Percentiles rank a stretch among this genome's conserved stretches.
Conservation (phyloP, 2,113 vertebrate genomes). For the Dasyprocta punctata region DNA sequence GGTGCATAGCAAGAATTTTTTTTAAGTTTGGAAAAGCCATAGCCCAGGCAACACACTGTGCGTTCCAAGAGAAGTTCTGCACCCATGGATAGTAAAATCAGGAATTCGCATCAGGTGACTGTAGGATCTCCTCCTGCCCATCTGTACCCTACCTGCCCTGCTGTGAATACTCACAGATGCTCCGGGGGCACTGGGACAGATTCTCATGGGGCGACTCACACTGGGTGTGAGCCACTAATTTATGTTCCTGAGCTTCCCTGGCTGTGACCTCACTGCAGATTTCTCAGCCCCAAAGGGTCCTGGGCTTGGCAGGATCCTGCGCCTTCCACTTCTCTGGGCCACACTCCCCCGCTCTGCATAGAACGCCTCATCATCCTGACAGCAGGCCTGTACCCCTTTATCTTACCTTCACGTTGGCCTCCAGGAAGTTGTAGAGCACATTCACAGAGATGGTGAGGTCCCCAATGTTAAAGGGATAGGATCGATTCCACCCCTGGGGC, state of each 20-base stretch:
- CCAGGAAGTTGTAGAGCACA: constrained; percentile 96
- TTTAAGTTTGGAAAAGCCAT: not conserved
- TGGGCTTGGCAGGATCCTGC: not conserved
- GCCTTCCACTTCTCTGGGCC: accelerated
- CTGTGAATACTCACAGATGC: not conserved
- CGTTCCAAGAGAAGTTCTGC: too few species aligned
- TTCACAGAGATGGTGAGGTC: constrained; percentile 96
- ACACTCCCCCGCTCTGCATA: accelerated
- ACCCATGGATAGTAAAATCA: not conserved
- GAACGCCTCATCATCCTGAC: not conserved
- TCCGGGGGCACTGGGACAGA: not conserved
- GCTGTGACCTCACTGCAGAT: not conserved
- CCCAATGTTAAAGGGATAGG: constrained; percentile 95
- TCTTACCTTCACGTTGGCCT: constrained; percentile 94
- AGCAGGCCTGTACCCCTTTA: not conserved
- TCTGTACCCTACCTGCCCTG: too few species aligned
- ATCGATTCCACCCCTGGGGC: constrained; percentile 95
- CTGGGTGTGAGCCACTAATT: not conserved
- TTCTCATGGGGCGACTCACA: not conserved
- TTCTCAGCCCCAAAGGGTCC: not conserved
- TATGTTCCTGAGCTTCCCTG: not conserved
- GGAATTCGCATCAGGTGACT: not conserved
- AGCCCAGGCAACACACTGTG: not conserved
- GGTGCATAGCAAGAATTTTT: not conserved
- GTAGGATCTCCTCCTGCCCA: not conserved